Percentiles rank a stretch among this genome's conserved stretches.
phyloP scores from a whole-genome alignment of 2,113 vertebrate genomes.

The Syngnathus typhle region DNA sequence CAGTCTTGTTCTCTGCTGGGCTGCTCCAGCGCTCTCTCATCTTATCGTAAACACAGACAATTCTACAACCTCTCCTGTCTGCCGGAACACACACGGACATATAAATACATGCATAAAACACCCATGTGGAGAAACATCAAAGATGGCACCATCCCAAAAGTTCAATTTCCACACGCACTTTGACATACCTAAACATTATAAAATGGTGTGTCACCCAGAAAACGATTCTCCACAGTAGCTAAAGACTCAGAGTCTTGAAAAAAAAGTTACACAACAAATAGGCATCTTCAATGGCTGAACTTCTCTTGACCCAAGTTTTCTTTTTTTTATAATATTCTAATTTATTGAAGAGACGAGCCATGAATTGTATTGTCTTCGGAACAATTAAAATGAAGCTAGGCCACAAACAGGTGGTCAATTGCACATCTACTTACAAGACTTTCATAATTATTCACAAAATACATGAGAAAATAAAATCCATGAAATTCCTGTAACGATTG shows the following conservation, averaged over 20 bases:
- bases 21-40: conserved; percentile 30
- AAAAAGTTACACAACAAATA: conserved; percentile 5
- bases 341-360: conserved; percentile 25
- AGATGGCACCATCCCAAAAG: not conserved
- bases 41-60: conserved; percentile 57
- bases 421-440: conserved; percentile 25
- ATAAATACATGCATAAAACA: conserved; percentile 17
- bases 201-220: not conserved
- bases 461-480: not conserved
- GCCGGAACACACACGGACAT: conserved; percentile 18
- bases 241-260: conserved; percentile 23
- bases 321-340: conserved; percentile 18
- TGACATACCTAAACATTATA: not conserved
- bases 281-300: conserved; percentile 14
- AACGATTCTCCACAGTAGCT: conserved; percentile 3
- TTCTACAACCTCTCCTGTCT: conserved; percentile 47
- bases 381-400: conserved; percentile 43
- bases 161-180: not conserved
- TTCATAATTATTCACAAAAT: not conserved
- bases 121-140: not conserved
- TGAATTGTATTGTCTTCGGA: conserved; percentile 24
- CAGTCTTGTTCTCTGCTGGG: conserved; percentile 48
- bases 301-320: conserved; percentile 20
- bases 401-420: conserved; percentile 55
- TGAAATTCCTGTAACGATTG: too few relatives aligned